Evolutionary conservation across 2,113 vertebrate species (phyloP).

Genomic region (Sinocyclocheilus grahami): DNA sequence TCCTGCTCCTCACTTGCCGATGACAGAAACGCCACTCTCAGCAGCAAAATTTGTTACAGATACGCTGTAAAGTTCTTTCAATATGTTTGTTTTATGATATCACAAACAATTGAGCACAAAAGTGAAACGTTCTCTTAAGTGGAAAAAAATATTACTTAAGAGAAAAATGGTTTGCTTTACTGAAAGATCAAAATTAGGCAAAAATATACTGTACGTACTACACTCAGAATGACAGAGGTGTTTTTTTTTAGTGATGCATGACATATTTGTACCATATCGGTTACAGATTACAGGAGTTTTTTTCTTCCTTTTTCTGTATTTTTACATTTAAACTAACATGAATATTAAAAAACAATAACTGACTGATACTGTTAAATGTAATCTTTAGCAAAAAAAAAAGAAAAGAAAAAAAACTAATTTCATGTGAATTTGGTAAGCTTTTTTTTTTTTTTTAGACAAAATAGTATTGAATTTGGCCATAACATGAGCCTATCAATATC

Average conservation of each 20-base stretch:
- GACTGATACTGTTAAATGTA: neutral
- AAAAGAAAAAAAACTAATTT: no score
- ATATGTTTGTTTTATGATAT: neutral
- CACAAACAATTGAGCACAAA: neutral
- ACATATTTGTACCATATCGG: neutral
- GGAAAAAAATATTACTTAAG: neutral
- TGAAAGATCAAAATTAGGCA: neutral
- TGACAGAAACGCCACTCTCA: conserved; percentile 1
- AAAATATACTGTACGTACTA: neutral
- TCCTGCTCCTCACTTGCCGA: neutral
- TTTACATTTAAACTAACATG: neutral
- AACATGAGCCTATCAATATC: neutral
- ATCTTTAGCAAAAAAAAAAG: neutral
- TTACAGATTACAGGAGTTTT: neutral
- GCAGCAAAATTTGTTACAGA: neutral
- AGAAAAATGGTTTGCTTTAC: neutral
- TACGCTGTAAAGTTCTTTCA: neutral
- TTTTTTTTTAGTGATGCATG: neutral
- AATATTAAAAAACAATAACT: neutral
- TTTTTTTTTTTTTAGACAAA: no score
- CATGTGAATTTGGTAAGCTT: no score
- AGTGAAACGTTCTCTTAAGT: neutral
- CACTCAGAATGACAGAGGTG: no score
- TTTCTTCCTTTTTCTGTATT: neutral
- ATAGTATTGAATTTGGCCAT: neutral